These are phyloP conservation scores for Pantelozetes paolii DNA, from an alignment of 2,888 invertebrate genomes.

Conservation along the genomic window DNA sequence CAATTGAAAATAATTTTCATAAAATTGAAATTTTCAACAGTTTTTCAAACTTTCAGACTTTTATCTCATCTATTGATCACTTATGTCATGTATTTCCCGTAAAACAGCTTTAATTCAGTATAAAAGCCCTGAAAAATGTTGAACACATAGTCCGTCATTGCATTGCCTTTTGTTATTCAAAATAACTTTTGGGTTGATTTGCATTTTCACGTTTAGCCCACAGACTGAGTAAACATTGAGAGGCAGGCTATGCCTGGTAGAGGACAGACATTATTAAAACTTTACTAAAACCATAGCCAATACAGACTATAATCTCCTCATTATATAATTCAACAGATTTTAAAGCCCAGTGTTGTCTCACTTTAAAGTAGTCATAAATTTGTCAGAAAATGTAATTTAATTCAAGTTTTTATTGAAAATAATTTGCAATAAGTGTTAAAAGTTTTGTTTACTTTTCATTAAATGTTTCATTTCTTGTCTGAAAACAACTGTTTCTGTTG, in stretches of 20 bases:
- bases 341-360: not conserved
- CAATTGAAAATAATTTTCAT: no score
- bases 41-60: no score
- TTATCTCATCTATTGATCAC: no score
- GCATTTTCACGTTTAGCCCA: not conserved
- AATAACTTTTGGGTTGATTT: conserved; percentile 10
- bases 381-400: not conserved
- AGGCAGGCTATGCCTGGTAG: not conserved
- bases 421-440: no score
- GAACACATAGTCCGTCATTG: not conserved
- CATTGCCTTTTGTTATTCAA: conserved; percentile 28
- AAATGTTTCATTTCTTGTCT: not conserved
- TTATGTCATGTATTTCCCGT: no score
- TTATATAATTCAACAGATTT: not conserved
- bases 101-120: no score
- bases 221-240: not conserved
- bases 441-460: not conserved
- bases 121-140: not conserved
- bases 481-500: conserved; percentile 2
- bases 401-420: not conserved
- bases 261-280: not conserved
- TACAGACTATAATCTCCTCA: not conserved
- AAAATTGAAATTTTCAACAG: no score
- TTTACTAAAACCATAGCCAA: not conserved
- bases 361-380: not conserved